Conservation (phyloP, 2,888 invertebrate species). For the Drosophila affinis region DNA sequence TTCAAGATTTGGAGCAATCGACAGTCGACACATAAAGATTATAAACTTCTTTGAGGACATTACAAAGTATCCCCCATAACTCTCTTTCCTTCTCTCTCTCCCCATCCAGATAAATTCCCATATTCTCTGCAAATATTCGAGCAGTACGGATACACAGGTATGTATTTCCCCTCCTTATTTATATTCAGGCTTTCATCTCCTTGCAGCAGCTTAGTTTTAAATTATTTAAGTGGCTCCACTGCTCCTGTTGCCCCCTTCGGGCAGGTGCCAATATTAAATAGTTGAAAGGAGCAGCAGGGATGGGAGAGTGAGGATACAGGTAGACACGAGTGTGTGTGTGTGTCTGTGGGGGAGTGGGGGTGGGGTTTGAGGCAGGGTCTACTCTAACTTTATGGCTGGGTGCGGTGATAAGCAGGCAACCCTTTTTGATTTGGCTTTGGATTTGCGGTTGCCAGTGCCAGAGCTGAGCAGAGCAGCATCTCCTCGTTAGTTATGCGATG, state of each 20-base stretch:
- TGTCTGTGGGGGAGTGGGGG: neutral
- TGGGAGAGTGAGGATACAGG: conserved; percentile 4
- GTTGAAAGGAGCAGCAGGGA: conserved; percentile 58
- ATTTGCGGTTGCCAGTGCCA: conserved; percentile 69
- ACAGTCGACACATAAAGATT: neutral
- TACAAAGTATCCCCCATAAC: neutral
- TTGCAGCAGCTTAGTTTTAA: conserved; percentile 38
- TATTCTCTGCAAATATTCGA: neutral
- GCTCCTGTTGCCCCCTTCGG: conserved; percentile 12
- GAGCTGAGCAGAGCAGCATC: conserved; percentile 41
- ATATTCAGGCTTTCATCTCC: conserved; percentile 30
- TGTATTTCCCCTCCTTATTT: neutral
- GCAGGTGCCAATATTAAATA: conserved; percentile 78
- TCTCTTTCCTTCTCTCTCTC: neutral
- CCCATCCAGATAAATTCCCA: neutral
- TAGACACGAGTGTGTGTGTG: conserved; percentile 2
- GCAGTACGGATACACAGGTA: neutral
- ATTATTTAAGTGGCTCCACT: conserved; percentile 57
- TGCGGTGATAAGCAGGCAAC: conserved; percentile 72
- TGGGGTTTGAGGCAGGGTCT: neutral
- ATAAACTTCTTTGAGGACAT: neutral
- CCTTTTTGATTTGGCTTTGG: conserved; percentile 77
- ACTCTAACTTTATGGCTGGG: conserved; percentile 71
- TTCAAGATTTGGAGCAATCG: neutral
- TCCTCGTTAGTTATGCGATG: conserved; percentile 75